A percentile compares a stretch with the other conserved stretches of the same genome.
phyloP scores from a whole-genome alignment of 2,888 invertebrate genomes.

The Brachynemurus nebulosus region DNA sequence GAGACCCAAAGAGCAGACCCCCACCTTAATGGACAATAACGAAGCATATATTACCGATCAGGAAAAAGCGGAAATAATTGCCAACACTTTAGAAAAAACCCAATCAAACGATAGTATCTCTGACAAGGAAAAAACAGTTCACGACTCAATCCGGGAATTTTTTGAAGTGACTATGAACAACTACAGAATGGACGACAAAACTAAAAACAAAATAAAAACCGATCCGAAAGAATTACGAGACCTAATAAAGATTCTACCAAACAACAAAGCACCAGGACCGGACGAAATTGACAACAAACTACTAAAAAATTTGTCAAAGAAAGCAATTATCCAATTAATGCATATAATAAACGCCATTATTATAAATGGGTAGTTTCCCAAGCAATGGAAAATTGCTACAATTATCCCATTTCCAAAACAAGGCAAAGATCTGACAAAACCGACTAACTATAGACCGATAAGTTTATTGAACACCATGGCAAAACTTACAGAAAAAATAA shows the following conservation, averaged over 20 bases:
- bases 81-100: not conserved
- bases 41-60: not conserved
- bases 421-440: conserved; percentile 12
- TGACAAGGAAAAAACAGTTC: not conserved
- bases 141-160: not conserved
- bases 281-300: conserved; percentile 16
- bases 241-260: conserved; percentile 11
- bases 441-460: conserved; percentile 17
- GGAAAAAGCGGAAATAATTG: not conserved
- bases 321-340: conserved; percentile 14
- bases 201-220: not conserved
- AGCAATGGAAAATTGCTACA: conserved; percentile 17
- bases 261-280: conserved; percentile 15
- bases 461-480: conserved; percentile 15
- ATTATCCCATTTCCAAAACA: conserved; percentile 17
- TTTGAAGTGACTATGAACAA: not conserved
- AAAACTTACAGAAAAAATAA: conserved; percentile 19
- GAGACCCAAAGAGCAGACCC: conserved; percentile 2
- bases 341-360: conserved; percentile 15
- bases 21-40: conserved; percentile 1
- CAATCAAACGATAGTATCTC: not conserved
- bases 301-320: conserved; percentile 17
- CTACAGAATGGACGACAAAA: not conserved
- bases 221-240: conserved; percentile 11
- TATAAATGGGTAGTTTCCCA: conserved; percentile 15